Conservation (phyloP, 2,888 invertebrate species). For the Drosophila subsilvestris region DNA sequence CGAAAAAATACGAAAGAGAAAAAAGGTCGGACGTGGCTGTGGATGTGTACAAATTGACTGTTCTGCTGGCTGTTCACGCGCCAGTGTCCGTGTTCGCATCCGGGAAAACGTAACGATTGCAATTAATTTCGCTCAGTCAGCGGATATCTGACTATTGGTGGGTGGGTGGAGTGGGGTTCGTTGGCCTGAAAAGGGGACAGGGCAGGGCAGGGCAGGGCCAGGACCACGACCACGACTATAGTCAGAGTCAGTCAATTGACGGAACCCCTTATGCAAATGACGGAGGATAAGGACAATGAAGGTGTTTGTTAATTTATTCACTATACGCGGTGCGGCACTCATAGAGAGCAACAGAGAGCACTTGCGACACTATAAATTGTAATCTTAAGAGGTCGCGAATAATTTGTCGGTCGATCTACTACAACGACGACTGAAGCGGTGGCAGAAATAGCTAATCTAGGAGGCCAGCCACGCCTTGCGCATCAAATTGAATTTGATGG, state of each 20-base stretch:
- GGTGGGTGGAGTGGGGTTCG: constrained; percentile 1
- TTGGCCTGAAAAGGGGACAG: constrained; percentile 9
- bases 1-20: not conserved
- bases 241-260: constrained; percentile 31
- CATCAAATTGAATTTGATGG: not conserved
- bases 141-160: constrained; percentile 49
- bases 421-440: constrained; percentile 1
- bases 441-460: constrained; percentile 25
- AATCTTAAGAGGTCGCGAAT: constrained; percentile 10
- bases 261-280: constrained; percentile 68
- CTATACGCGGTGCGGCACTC: not conserved
- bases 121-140: constrained; percentile 77
- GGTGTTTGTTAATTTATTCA: constrained; percentile 29
- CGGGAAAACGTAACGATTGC: constrained; percentile 75
- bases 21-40: not conserved
- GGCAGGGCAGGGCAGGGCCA: not conserved
- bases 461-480: not conserved
- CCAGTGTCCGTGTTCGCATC: constrained; percentile 35
- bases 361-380: not conserved
- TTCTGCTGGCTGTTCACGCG: constrained; percentile 51
- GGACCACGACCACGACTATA: constrained; percentile 1
- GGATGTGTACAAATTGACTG: constrained; percentile 55
- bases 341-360: constrained; percentile 10
- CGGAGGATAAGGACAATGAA: constrained; percentile 43
- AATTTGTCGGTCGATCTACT: constrained; percentile 16